These are phyloP conservation scores for Gari tellinella DNA, from an alignment of 2,888 invertebrate species.

Conservation along the genomic window DNA sequence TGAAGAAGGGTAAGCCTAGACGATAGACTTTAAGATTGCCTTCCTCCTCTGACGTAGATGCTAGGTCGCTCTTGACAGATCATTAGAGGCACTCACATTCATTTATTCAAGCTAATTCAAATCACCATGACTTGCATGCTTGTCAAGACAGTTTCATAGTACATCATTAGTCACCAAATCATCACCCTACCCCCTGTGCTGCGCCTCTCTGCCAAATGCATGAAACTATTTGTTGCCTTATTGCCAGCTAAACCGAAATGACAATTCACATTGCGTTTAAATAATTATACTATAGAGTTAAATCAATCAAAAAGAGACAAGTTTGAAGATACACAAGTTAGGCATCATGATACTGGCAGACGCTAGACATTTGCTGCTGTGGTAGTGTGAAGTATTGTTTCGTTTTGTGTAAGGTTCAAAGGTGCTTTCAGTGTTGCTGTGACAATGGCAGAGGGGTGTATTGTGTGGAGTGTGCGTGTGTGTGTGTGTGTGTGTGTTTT, in stretches of 20 bases:
- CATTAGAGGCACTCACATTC: too few relatives aligned
- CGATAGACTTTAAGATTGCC: conserved; percentile 25
- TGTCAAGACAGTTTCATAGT: background rate
- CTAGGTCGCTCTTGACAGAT: conserved; percentile 38
- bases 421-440: conserved; percentile 53
- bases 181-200: conserved; percentile 50
- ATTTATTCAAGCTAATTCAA: too few relatives aligned
- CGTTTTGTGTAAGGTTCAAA: conserved; percentile 56
- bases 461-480: too few relatives aligned
- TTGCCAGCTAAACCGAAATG: background rate
- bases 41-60: conserved; percentile 52
- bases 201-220: conserved; percentile 54
- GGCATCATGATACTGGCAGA: background rate
- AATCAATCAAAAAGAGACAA: too few relatives aligned
- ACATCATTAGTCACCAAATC: background rate
- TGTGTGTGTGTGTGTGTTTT: too few relatives aligned
- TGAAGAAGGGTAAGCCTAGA: conserved; percentile 61
- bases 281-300: too few relatives aligned
- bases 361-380: background rate
- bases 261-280: background rate
- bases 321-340: background rate
- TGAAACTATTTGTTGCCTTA: background rate
- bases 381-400: background rate
- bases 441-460: too few relatives aligned
- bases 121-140: too few relatives aligned